Conservation (phyloP, 2,797 vertebrate species). For the Hyperoplus immaculatus region DNA sequence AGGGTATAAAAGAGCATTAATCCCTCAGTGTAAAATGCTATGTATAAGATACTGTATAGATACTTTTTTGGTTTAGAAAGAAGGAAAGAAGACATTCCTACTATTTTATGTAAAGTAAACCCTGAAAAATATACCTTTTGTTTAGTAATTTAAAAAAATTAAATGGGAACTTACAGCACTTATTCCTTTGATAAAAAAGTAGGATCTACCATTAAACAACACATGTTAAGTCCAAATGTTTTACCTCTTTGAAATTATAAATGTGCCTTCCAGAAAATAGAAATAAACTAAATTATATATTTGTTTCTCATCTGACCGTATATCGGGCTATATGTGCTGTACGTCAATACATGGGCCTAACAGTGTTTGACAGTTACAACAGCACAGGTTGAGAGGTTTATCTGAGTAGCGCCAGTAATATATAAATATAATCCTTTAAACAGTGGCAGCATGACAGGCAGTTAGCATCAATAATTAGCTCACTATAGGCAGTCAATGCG, state of each 20-base stretch:
- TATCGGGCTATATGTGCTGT: background rate
- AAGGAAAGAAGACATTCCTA: background rate
- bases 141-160: too few relatives aligned
- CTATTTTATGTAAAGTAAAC: background rate
- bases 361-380: conserved; percentile 37
- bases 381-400: conserved; percentile 66
- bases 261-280: background rate
- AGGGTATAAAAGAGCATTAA: background rate
- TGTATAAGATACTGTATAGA: background rate
- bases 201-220: too few relatives aligned
- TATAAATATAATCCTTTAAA: conserved; percentile 46
- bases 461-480: conserved; percentile 86
- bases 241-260: background rate
- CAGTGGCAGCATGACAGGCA: conserved; percentile 77
- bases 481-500: conserved; percentile 80
- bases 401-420: conserved; percentile 49
- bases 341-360: background rate
- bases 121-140: too few relatives aligned
- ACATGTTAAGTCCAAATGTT: too few relatives aligned
- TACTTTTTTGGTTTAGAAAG: background rate
- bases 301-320: background rate
- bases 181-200: too few relatives aligned
- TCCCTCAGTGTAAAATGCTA: background rate
- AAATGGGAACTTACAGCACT: too few relatives aligned
- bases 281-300: background rate